Evolutionary conservation across 2,113 vertebrate species (phyloP).

Genomic region (Forbesichthys papilliferus): DNA sequence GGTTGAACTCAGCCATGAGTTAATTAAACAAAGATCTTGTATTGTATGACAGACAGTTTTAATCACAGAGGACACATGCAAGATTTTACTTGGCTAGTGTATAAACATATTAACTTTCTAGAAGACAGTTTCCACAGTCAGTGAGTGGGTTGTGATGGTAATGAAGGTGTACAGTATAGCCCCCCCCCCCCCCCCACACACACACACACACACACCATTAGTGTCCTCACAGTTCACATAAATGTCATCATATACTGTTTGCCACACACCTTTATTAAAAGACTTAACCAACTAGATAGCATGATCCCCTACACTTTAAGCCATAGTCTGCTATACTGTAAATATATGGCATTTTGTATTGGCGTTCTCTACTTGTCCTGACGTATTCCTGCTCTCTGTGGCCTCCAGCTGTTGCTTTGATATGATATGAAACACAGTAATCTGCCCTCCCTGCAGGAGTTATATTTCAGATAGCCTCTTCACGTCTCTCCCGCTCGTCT

Average conservation of each 20-base stretch:
- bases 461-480: constrained; percentile 19
- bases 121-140: no score
- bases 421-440: constrained; percentile 71
- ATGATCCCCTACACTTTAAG: no score
- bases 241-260: background rate
- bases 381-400: constrained; percentile 26
- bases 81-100: no score
- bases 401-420: constrained; percentile 75
- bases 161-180: background rate
- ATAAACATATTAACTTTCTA: no score
- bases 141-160: no score
- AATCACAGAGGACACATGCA: no score
- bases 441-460: constrained; percentile 40
- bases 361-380: constrained; percentile 60
- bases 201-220: background rate
- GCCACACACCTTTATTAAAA: background rate
- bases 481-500: constrained; percentile 12
- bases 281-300: no score
- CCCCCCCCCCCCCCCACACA: background rate
- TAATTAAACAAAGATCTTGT: no score
- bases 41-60: no score
- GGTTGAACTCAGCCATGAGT: no score
- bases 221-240: background rate
- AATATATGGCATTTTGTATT: constrained; percentile 62
- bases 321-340: constrained; percentile 9